Evolutionary conservation across 2,888 invertebrate genomes (phyloP), one percentile per base, ranked within the genome.

Genomic region (Euphydryas editha): DNA sequence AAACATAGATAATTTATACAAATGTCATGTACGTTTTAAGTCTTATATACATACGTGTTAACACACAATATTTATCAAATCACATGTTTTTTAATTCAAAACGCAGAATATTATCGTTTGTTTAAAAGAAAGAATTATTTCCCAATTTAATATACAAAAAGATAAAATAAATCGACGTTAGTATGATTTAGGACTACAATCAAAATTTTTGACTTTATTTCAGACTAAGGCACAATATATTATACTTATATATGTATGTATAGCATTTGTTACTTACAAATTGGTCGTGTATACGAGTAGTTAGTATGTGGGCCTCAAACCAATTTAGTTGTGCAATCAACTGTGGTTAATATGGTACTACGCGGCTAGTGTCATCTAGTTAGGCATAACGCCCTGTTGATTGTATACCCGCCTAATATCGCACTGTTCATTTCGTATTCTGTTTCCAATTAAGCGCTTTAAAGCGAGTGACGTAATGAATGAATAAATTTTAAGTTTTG

Each of bases 241-340:
- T 30, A 30, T 8, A 30, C 30, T 2, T 30, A 30, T 47, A 37
- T n/a, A 44, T 60, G 21, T 51, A 11, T 39, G 17, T 47, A 13
- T 15, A 17, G 47, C 30, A 18, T 46, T 36, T 47, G 54, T 67
- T 47, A 39, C 59, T 55, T 59, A 59, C 63, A 63, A 67, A 67
- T 67, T 55, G 59, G 57, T 64, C 54, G 44, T 55, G 47, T 37
- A 57, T 58, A 36, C 24, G 39, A 49, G 62, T 54, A 65, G 65
- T 78, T 62, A 66, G 77, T 80, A 81, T 80, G 79, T 78, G 80
- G 77, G 80, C 83, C 82, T 83, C 82, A 79, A 79, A 83, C 82
- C 86, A 86, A 87, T 86, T 85, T 83, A 79, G 81, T 75, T 76
- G 79, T 77, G 81, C 82, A 85, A 87, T 87, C 84, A 86, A 82